Conservation (phyloP, 2,888 invertebrate genomes). For the Tanypteryx hageni region DNA sequence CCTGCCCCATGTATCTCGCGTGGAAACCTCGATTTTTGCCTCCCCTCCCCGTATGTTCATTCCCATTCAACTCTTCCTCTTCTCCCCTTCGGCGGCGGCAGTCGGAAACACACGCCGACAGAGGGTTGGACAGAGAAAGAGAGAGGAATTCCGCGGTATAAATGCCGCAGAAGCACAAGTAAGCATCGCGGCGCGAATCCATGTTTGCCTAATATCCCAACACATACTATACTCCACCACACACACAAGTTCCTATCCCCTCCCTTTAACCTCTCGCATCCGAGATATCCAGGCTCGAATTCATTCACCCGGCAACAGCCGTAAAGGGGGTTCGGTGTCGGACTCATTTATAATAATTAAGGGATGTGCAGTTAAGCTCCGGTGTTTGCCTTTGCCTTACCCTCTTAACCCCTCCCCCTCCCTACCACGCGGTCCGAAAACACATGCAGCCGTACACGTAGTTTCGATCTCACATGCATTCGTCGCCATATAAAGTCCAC, state of each 20-base stretch:
- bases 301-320: slow-evolving; percentile 2
- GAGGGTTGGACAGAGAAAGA: not conserved
- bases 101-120: not conserved
- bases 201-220: not conserved
- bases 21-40: no score
- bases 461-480: not conserved
- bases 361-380: not conserved
- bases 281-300: not conserved
- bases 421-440: not conserved
- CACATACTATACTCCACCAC: not conserved
- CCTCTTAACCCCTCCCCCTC: not conserved
- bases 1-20: no score
- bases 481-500: not conserved
- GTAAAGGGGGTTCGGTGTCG: not conserved
- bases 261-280: not conserved
- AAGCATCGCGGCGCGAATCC: not conserved
- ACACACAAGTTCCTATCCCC: no score
- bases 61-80: no score
- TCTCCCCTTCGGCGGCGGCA: no score
- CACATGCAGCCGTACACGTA: not conserved
- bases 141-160: not conserved
- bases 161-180: not conserved
- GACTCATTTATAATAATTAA: slow-evolving; percentile 32
- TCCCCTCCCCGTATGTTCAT: no score
- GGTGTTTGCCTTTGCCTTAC: slow-evolving; percentile 20